Evolutionary conservation across 2,113 vertebrate genomes (phyloP).

Genomic region (Heptranchias perlo): DNA sequence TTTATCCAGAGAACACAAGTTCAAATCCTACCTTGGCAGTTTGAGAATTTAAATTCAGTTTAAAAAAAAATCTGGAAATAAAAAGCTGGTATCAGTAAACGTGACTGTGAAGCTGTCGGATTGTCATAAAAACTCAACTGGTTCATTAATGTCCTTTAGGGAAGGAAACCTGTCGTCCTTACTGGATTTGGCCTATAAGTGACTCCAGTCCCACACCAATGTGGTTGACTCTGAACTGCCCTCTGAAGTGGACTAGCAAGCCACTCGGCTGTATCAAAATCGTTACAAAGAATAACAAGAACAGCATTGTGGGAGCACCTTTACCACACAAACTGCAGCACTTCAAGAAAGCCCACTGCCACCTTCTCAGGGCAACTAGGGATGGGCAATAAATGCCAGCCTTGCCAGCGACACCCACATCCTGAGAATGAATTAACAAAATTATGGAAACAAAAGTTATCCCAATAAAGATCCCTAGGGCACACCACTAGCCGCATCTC

Average conservation of each 20-base stretch:
- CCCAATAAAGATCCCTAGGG: neutral
- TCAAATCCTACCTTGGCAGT: neutral
- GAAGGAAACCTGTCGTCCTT: too few species aligned
- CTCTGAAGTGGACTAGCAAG: neutral
- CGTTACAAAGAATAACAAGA: neutral
- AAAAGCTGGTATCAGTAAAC: neutral
- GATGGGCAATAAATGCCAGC: neutral
- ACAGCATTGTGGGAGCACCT: neutral
- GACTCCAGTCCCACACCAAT: neutral
- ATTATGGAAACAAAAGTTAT: neutral
- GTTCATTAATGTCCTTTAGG: neutral
- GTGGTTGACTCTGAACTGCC: neutral
- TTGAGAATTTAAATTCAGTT: neutral
- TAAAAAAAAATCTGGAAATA: neutral
- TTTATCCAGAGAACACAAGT: too few species aligned
- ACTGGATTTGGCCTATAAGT: too few species aligned
- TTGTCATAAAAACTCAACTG: neutral
- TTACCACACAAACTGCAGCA: neutral
- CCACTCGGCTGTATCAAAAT: neutral
- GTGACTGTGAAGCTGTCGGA: neutral
- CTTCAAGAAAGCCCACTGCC: neutral
- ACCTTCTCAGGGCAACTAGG: neutral
- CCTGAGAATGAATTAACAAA: neutral
- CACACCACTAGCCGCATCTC: neutral
- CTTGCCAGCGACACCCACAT: neutral